Base-by-base conservation (phyloP, 2,888 invertebrate species). In the Heliconius sara region DNA sequence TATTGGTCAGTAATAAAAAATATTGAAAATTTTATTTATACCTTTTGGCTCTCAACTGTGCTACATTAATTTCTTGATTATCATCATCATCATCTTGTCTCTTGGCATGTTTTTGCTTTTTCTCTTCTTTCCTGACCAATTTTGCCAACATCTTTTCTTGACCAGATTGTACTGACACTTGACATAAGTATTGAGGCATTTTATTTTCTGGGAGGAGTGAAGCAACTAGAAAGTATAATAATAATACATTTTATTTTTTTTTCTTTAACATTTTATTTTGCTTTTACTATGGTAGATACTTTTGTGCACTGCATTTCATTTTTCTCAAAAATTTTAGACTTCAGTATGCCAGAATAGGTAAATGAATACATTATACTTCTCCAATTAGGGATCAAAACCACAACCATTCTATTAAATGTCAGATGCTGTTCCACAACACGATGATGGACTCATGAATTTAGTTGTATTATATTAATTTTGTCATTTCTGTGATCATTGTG, bases 101-200 rank as follows among this genome's bases (percentile, higher is more conserved):
- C 79, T 90, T 92, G 52, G 90, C 88, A 76, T 89, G 93, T 78
- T 94, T 96, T 0, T 96, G 88, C 88, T 97, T 98, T 90, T 98
- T 98, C 89, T 98, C 98, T 89, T 98, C 98, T 90, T 98, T 98
- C 10, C 98, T 96, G 27, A 97, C 96, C 82, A 97, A 96, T 88
- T 98, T 98, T 13, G 96, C 95, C 22, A 98, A 88, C 83, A 96
- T 96, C 87, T 97, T 98, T 90, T 99, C 99, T 85, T 97, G 96
- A 85, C 97, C 97, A 0, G 98, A 98, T 88, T 98, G 96, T 0
- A 98, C 97, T 25, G 97, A 97, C 3, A 99, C 98, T 91, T 98
- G 97, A 83, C 97, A 97, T 4, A 97, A 96, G 83, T 97, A 97
- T 22, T 96, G 96, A 0, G 98, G 98, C 87, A 95, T 93, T 89